Conservation (phyloP, 2,888 invertebrate species). For the Agrochola lychnidis region DNA sequence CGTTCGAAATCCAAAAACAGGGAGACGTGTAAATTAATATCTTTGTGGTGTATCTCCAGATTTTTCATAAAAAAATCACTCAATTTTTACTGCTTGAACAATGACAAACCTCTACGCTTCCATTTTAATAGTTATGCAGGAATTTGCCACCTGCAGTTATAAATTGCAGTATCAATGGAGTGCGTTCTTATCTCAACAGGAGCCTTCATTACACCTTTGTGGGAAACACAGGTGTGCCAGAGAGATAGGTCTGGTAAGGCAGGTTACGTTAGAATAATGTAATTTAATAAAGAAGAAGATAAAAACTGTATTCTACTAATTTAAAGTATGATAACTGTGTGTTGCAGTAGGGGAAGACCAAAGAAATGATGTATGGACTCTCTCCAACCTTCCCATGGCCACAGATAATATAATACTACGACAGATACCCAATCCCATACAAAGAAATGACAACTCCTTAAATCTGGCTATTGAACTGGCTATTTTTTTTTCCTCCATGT, state of each 20-base stretch:
- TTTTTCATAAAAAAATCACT: background rate
- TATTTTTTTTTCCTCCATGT: too few relatives aligned
- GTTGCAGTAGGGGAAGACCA: too few relatives aligned
- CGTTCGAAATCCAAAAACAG: background rate
- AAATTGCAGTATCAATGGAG: slow-evolving; percentile 13
- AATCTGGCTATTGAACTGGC: too few relatives aligned
- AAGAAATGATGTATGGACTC: too few relatives aligned
- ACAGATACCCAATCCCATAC: too few relatives aligned
- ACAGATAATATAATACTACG: too few relatives aligned
- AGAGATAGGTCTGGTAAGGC: background rate
- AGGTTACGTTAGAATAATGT: background rate
- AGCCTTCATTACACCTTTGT: background rate
- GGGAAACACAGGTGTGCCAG: background rate
- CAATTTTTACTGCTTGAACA: too few relatives aligned
- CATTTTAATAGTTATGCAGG: background rate
- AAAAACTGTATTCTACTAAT: background rate
- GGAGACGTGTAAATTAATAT: background rate
- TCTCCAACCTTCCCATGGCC: too few relatives aligned
- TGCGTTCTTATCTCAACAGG: slow-evolving; percentile 7
- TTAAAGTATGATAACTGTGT: background rate
- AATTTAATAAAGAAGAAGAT: background rate
- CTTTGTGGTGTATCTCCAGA: background rate
- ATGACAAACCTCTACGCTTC: background rate
- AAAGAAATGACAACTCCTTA: too few relatives aligned
- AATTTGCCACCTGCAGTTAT: slow-evolving; percentile 6